These are phyloP conservation scores for Myotis findleyi DNA, from an alignment of 2,797 vertebrate species.

Conservation along the genomic window DNA sequence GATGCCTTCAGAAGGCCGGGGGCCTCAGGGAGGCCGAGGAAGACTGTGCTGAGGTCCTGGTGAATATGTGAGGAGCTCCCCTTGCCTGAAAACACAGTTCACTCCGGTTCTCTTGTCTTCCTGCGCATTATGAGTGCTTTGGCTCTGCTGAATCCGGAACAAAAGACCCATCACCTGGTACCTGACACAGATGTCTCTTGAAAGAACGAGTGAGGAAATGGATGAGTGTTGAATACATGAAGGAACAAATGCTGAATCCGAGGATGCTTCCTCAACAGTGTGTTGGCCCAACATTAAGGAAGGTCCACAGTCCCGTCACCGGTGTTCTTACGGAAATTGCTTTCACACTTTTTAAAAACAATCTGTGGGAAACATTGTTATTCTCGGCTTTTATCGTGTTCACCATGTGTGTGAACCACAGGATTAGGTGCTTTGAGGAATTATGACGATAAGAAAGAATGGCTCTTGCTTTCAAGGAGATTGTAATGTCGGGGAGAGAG, in stretches of 20 bases:
- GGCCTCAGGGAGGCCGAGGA: fast-evolving
- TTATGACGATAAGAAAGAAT: not conserved
- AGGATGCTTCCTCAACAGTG: not conserved
- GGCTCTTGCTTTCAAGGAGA: not conserved
- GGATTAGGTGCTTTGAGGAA: not conserved
- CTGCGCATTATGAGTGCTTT: not conserved
- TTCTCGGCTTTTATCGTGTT: not conserved
- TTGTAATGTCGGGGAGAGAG: not conserved
- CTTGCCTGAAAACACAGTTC: not conserved
- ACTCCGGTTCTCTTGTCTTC: not conserved
- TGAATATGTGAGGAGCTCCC: not conserved
- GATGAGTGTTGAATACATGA: not conserved
- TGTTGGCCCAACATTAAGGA: not conserved
- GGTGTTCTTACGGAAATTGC: not conserved
- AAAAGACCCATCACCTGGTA: fast-evolving
- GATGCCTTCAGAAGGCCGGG: not conserved
- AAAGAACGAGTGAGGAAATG: not conserved
- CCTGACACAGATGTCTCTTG: not conserved
- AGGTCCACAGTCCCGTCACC: not conserved
- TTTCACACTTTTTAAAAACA: not conserved
- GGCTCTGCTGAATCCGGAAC: not conserved
- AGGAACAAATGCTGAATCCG: not conserved
- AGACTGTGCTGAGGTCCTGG: not conserved
- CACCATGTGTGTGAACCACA: not conserved
- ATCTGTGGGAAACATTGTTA: not conserved